Percentiles rank a stretch among this genome's conserved stretches.
phyloP scores from a whole-genome alignment of 1,140 invertebrate genomes.

The Drosophila murphyi region DNA sequence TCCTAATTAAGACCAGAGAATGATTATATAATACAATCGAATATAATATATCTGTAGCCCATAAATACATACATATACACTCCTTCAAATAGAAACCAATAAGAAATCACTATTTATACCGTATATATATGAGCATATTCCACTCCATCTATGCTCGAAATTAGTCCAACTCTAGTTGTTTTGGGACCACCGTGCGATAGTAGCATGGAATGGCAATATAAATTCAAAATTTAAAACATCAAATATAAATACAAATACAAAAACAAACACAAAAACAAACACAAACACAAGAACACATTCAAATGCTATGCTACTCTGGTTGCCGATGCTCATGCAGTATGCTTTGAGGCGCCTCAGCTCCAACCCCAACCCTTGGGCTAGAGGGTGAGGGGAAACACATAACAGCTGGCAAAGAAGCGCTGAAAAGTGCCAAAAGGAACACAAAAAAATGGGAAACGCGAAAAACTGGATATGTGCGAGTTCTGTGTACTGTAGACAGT shows the following conservation, averaged over 20 bases:
- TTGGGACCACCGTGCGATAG: slow-evolving; percentile 5
- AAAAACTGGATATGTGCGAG: slow-evolving; percentile 1
- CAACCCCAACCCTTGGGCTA: not conserved
- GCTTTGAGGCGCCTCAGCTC: slow-evolving; percentile 50
- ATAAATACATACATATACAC: too few relatives aligned
- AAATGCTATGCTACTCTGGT: slow-evolving; percentile 57
- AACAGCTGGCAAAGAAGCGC: slow-evolving; percentile 58
- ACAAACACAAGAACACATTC: slow-evolving; percentile 23
- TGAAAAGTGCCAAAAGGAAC: slow-evolving; percentile 18
- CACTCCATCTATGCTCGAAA: too few relatives aligned
- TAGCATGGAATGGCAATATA: not conserved
- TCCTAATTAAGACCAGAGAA: too few relatives aligned
- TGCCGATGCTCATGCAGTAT: slow-evolving; percentile 41
- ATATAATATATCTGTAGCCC: too few relatives aligned
- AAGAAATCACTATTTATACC: too few relatives aligned
- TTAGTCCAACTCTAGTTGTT: too few relatives aligned
- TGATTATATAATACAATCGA: too few relatives aligned
- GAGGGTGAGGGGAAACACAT: slow-evolving; percentile 5
- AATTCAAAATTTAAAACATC: slow-evolving; percentile 28
- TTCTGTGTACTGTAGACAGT: slow-evolving; percentile 21
- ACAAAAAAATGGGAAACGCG: slow-evolving; percentile 15
- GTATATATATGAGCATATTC: too few relatives aligned
- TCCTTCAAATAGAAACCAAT: too few relatives aligned
- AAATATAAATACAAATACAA: slow-evolving; percentile 59
- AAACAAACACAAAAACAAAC: slow-evolving; percentile 33